Conservation (phyloP, 2,113 vertebrate species). For the Australoheros scitulus region DNA sequence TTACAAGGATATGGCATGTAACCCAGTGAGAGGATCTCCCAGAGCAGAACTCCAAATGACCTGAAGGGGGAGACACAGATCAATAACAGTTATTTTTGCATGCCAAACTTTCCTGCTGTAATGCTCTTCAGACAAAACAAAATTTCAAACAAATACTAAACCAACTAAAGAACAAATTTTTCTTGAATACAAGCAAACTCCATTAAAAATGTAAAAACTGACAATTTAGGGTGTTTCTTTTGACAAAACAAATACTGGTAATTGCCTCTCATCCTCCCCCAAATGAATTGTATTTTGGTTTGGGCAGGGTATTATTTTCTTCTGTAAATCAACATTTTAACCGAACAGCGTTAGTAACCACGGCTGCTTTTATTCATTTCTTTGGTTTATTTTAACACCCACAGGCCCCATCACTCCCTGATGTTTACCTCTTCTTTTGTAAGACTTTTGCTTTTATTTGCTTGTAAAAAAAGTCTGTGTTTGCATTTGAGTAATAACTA, state of each 20-base stretch:
- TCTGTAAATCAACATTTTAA: not conserved
- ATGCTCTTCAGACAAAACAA: not conserved
- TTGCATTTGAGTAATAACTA: not conserved
- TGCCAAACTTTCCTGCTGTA: not conserved
- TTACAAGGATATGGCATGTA: constrained; percentile 93
- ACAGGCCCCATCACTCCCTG: not conserved
- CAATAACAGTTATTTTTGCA: not conserved
- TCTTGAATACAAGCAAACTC: not conserved
- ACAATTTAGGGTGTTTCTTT: not conserved
- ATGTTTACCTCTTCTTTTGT: not conserved
- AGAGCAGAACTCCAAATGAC: constrained; percentile 94
- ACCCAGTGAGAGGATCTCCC: constrained; percentile 93
- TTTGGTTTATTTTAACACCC: not conserved
- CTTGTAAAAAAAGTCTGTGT: not conserved
- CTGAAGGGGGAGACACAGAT: constrained; percentile 78
- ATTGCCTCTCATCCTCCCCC: not conserved
- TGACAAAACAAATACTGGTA: not conserved
- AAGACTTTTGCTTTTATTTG: not conserved
- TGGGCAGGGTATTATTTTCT: not conserved
- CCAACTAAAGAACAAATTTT: not conserved
- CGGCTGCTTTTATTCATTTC: not conserved
- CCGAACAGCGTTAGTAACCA: not conserved
- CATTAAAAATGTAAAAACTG: too few relatives aligned
- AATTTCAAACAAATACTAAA: not conserved
- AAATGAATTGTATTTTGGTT: not conserved